Evolutionary conservation across 2,888 invertebrate species (phyloP), one percentile per base, ranked within the genome.

Genomic region (Phytoseiulus persimilis): DNA sequence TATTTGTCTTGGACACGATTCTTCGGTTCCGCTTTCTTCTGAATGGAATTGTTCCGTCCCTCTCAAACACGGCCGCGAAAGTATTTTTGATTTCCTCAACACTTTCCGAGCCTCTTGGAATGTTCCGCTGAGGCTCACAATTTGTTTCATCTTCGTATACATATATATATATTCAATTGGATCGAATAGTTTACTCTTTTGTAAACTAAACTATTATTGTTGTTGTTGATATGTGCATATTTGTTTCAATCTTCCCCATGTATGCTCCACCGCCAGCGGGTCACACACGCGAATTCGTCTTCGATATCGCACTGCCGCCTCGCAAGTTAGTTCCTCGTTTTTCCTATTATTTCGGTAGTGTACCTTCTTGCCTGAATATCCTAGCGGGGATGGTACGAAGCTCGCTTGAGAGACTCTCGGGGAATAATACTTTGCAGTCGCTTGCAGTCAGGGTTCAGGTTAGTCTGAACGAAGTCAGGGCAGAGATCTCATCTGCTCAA

Each of bases 181-280:
- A 65, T 65, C 65, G 65, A 65, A 65, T 65, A 65, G 65, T 65
- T 65, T 65, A 65, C 65, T 65, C 28, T 28, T 65, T 28, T 65
- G 65, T 65, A 65, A 65, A 65, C 65, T 28, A 65, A 14, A 65
- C 65, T 65, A 65, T 65, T 65, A 65, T 65, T 65, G 65, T 65
- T 65, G 65, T 65, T 65, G 65, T 65, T 65, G 65, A 65, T 65
- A 65, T 65, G 65, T 65, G 65, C 65, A 65, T 65, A 65, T 65
- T 65, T 65, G 65, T 65, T 65, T 23, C 65, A 6, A 65, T 23
- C 65, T 65, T 65, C 65, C 14, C 65, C 65, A 23, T 28, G 65
- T 28, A 65, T 65, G 2, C 11, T 23, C 23, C 65, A 2, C 65
- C 2, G 11, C 14, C 65, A 14, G 65, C 65, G 65, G 65, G 28